Percentiles rank a stretch among this genome's conserved stretches.
These are phyloP conservation scores for Tilapia sparmanii DNA, from an alignment of 2,113 vertebrate genomes.

Conservation along the genomic window DNA sequence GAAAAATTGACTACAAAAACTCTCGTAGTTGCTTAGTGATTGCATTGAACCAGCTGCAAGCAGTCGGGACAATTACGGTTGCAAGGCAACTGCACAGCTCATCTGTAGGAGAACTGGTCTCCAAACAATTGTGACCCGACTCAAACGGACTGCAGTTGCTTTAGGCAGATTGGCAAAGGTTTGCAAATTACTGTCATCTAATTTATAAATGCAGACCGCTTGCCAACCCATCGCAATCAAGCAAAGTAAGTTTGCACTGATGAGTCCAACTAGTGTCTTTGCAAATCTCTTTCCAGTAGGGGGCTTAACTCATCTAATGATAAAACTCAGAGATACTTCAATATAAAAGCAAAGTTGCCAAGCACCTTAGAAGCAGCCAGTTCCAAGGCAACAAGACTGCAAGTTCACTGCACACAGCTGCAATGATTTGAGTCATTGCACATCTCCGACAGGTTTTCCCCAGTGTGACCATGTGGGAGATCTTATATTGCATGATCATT, in stretches of 20 bases:
- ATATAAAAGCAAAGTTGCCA: neutral
- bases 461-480: neutral
- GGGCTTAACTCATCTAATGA: too few relatives aligned
- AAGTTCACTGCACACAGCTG: neutral
- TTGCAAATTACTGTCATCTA: neutral
- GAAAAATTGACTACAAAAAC: neutral
- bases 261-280: neutral
- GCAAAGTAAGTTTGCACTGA: neutral
- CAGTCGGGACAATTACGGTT: neutral
- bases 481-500: neutral
- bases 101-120: neutral
- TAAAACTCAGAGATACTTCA: neutral
- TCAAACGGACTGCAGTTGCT: neutral
- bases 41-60: neutral
- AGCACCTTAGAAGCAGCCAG: neutral
- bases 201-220: neutral
- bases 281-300: neutral
- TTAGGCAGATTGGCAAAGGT: neutral
- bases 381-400: neutral
- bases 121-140: neutral
- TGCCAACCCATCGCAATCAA: neutral
- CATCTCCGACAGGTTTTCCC: neutral
- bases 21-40: neutral
- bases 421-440: neutral
- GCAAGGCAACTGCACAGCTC: rapidly evolving